Base-by-base conservation (phyloP, 2,113 vertebrate species). In the Typhlomys cinereus region DNA sequence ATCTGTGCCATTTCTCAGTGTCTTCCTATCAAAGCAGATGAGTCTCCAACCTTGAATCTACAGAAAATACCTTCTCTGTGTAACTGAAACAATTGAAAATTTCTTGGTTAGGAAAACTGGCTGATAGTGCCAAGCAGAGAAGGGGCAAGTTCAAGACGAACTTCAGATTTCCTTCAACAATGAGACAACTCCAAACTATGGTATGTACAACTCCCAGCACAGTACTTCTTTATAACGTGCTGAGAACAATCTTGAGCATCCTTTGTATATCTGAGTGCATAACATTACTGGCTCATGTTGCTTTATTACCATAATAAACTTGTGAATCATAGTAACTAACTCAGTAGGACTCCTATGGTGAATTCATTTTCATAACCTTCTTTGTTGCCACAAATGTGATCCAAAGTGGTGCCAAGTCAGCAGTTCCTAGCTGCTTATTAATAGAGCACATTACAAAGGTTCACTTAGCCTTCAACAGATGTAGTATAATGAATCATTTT, bases 271-370 rank as follows among this genome's bases (percentile, higher is more conserved):
- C 96, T 96, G 92, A 96, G 88, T 96, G 92, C 91, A 82, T 81
- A 86, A 88, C 59, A 82, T 97, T 97, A 97, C 96, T 94, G 90
- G 96, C 95, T 98, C 97, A 84, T 96, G 96, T 97, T 98, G 96
- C 95, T 98, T 98, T 98, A 98, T 98, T 97, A 94, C 95, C 89
- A 97, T 97, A 98, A 98, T 98, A 98, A 98, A 98, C 97, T 97
- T 98, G 95, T 96, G 97, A 98, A 97, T 98, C 97, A 96, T 89
- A 93, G 96, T 97, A 97, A 97, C 97, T 97, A 97, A 97, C 96
- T 95, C 97, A 97, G 97, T 95, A 95, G 96, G 97, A 50, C 70
- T 97, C 96, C 97, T 39, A 0, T 81, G 96, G 96, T 78, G 95
- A 98, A 98, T 97, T 98, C 96, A 97, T 98, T 98, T 98, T 97